Conservation (phyloP, 2,888 invertebrate species). For the Scrobipalpa costella region DNA sequence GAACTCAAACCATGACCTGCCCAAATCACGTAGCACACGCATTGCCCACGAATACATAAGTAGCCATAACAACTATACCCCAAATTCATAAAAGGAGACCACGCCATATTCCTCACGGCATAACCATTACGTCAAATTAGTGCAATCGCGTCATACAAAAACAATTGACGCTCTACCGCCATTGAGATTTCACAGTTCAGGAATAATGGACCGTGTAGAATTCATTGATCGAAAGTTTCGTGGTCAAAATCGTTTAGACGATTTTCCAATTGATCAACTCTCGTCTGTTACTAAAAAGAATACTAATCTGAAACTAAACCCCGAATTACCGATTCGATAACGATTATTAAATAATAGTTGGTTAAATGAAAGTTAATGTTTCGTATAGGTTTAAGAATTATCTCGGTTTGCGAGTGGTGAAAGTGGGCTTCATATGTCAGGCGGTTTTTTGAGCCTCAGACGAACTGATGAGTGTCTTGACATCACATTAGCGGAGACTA, state of each 20-base stretch:
- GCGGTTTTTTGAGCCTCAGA: constrained; percentile 11
- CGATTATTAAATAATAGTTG: constrained; percentile 23
- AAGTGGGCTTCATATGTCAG: constrained; percentile 28
- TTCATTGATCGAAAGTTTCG: constrained; percentile 24
- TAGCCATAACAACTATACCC: constrained; percentile 16
- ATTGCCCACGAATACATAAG: constrained; percentile 4
- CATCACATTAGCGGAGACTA: constrained; percentile 24
- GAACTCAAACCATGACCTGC: constrained; percentile 11
- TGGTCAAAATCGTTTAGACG: constrained; percentile 10
- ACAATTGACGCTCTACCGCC: constrained; percentile 27
- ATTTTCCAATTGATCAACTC: neutral
- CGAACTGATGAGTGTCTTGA: constrained; percentile 19
- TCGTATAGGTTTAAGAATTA: constrained; percentile 14
- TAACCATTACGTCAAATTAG: constrained; percentile 28
- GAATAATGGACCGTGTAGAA: constrained; percentile 32
- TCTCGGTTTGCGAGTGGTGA: constrained; percentile 27
- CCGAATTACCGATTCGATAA: constrained; percentile 21
- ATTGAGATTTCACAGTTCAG: constrained; percentile 41
- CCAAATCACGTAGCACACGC: constrained; percentile 5
- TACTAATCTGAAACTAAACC: constrained; percentile 15
- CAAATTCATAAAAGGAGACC: constrained; percentile 24
- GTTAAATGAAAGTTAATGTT: constrained; percentile 21
- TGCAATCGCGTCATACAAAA: constrained; percentile 23
- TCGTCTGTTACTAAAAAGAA: constrained; percentile 12
- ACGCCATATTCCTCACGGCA: constrained; percentile 15